phyloP scores from a whole-genome alignment of 1,140 invertebrate species.

The Drosophila ambigua region DNA sequence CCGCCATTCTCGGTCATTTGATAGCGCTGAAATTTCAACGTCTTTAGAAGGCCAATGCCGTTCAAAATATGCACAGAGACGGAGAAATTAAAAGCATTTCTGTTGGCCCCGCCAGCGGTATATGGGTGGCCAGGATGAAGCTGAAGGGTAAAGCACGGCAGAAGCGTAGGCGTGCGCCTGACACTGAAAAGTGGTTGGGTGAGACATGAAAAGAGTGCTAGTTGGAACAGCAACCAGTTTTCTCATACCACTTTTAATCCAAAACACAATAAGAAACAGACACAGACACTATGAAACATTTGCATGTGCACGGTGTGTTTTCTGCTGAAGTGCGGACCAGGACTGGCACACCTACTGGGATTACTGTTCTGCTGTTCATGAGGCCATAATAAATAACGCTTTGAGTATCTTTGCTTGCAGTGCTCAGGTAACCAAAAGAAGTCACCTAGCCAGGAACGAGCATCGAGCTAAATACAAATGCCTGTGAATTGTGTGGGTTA shows the following conservation, averaged over 20 bases:
- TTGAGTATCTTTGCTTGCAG: too few species aligned
- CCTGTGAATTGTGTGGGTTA: too few species aligned
- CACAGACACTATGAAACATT: constrained; percentile 12
- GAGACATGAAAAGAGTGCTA: constrained; percentile 17
- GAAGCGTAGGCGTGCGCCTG: constrained; percentile 61
- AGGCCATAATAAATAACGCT: constrained; percentile 9
- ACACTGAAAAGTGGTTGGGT: constrained; percentile 62
- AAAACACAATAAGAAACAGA: constrained; percentile 4
- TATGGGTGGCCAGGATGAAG: constrained; percentile 29
- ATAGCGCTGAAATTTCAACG: background rate
- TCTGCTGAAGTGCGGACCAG: background rate
- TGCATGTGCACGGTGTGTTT: constrained; percentile 22
- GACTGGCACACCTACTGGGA: constrained; percentile 12
- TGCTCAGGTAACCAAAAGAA: background rate
- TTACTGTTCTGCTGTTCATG: background rate
- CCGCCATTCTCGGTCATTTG: too few species aligned
- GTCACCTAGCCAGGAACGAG: background rate
- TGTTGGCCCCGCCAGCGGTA: constrained; percentile 22
- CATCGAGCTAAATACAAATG: constrained; percentile 34
- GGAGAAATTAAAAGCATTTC: constrained; percentile 52
- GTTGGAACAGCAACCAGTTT: constrained; percentile 22
- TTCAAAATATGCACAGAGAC: constrained; percentile 38
- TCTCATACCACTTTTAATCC: background rate
- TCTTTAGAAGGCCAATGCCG: constrained; percentile 5
- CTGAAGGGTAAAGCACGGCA: background rate